phyloP scores from a whole-genome alignment of 2,797 vertebrate species.

The Tokudaia muenninki region DNA sequence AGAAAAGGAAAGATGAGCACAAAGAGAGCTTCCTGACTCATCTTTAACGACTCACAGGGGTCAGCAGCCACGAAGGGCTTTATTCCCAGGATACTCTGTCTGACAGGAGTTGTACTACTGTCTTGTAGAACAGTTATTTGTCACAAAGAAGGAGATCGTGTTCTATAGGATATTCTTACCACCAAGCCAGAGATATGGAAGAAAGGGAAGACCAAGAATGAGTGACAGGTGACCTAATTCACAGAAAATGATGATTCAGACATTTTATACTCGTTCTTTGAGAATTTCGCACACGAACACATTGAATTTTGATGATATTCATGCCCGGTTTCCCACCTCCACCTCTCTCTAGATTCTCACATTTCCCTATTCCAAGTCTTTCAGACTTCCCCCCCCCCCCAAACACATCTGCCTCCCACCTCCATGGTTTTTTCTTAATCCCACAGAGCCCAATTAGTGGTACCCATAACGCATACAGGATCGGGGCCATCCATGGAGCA shows the following conservation, averaged over 20 bases:
- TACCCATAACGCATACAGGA: background rate
- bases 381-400: background rate
- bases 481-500: too few relatives aligned
- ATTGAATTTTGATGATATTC: background rate
- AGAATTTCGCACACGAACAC: background rate
- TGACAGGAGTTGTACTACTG: conserved; percentile 4
- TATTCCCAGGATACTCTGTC: conserved; percentile 10
- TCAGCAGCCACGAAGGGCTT: background rate
- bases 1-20: background rate
- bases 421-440: background rate
- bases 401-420: background rate
- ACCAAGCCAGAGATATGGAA: background rate
- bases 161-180: conserved; percentile 26
- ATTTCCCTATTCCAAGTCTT: background rate
- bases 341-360: background rate
- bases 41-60: conserved; percentile 51
- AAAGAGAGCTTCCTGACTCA: conserved; percentile 58
- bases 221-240: conserved; percentile 49
- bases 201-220: conserved; percentile 20
- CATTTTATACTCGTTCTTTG: background rate
- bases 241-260: conserved; percentile 66
- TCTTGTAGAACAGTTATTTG: background rate
- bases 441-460: background rate
- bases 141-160: background rate
- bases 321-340: background rate